phyloP scores from a whole-genome alignment of 2,797 vertebrate genomes.

The Pantherophis alleghaniensis region DNA sequence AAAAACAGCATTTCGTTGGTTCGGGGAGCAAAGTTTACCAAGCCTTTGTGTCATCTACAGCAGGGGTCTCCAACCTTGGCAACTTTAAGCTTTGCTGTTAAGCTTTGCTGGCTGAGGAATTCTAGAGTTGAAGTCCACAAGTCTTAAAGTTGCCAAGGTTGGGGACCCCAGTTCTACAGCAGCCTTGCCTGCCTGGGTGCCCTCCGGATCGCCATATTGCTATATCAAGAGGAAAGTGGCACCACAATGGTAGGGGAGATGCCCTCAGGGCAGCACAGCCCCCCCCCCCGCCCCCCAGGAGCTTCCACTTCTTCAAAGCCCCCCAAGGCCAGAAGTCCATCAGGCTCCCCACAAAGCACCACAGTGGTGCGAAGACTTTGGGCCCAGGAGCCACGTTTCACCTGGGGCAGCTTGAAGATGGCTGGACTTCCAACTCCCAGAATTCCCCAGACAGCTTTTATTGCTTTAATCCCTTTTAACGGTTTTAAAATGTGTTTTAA shows the following conservation, averaged over 20 bases:
- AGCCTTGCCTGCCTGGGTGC: not conserved
- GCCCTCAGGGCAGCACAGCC: not conserved
- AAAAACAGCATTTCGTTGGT: not conserved
- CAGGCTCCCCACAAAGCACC: no score
- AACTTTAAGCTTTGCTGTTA: no score
- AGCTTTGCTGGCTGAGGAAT: no score
- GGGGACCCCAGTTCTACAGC: no score
- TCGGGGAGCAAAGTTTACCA: not conserved
- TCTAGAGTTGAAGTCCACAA: no score
- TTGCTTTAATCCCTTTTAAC: not conserved
- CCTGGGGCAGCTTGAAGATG: no score
- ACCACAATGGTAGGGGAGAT: not conserved
- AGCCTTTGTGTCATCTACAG: not conserved
- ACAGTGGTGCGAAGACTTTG: not conserved
- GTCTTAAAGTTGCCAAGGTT: no score
- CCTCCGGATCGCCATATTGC: no score
- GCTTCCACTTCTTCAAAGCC: not conserved
- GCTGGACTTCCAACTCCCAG: no score
- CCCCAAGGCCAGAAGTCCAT: not conserved
- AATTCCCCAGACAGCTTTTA: no score
- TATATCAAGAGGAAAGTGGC: not conserved
- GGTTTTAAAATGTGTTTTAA: not conserved
- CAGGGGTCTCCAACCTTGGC: no score
- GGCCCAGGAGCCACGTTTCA: no score
- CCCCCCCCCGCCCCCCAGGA: not conserved